phyloP scores from a whole-genome alignment of 2,797 vertebrate species.

The Cetoscarus ocellatus region DNA sequence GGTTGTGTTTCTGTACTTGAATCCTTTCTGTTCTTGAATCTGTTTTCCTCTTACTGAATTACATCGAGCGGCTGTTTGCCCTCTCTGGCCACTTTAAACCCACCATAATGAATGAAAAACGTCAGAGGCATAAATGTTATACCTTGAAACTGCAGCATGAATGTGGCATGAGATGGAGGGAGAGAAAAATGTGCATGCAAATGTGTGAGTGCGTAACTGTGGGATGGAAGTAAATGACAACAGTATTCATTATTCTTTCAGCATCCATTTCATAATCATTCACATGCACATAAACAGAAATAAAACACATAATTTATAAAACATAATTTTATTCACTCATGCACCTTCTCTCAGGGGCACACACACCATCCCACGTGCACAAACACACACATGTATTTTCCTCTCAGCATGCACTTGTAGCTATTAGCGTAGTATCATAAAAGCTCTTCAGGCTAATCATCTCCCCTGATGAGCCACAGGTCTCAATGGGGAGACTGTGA shows the following conservation, averaged over 20 bases:
- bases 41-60: too few relatives aligned
- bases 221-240: constrained; percentile 23
- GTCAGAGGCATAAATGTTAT: too few relatives aligned
- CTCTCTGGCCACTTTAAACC: too few relatives aligned
- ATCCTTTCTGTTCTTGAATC: too few relatives aligned
- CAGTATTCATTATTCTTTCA: constrained; percentile 49
- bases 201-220: background rate
- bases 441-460: constrained; percentile 80
- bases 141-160: too few relatives aligned
- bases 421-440: constrained; percentile 76
- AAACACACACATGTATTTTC: constrained; percentile 25
- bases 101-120: too few relatives aligned
- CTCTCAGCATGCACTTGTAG: constrained; percentile 60
- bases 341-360: constrained; percentile 22
- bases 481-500: constrained; percentile 68
- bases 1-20: too few relatives aligned
- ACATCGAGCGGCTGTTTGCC: too few relatives aligned
- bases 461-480: constrained; percentile 72
- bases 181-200: too few relatives aligned
- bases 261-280: constrained; percentile 28
- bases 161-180: too few relatives aligned
- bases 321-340: constrained; percentile 47
- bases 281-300: constrained; percentile 17
- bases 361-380: constrained; percentile 21
- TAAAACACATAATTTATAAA: constrained; percentile 46